Conservation (phyloP, 2,797 vertebrate genomes). For the Muraenolepis orangiensis region DNA sequence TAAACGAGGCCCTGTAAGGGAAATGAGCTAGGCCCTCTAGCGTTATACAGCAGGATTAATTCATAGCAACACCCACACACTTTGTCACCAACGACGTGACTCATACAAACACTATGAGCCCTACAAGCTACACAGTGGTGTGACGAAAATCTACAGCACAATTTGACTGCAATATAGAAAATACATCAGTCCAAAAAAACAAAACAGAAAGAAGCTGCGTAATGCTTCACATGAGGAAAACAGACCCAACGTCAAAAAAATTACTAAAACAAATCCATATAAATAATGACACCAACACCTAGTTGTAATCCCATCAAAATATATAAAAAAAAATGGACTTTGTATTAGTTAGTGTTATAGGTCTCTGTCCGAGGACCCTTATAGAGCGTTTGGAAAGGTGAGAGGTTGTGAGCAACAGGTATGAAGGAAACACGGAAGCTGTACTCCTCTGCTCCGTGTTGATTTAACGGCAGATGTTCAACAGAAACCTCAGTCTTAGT, state of each 20-base stretch:
- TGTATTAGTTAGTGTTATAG: background rate
- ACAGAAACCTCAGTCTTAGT: constrained; percentile 2
- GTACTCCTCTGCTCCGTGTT: constrained; percentile 14
- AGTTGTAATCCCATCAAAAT: constrained; percentile 16
- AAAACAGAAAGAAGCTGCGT: constrained; percentile 47
- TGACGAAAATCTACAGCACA: constrained; percentile 20
- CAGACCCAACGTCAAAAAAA: constrained; percentile 39
- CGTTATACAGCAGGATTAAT: constrained; percentile 37
- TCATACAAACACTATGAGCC: background rate
- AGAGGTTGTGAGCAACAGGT: constrained; percentile 6
- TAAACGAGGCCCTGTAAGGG: background rate
- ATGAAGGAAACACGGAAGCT: constrained; percentile 30
- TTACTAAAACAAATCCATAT: constrained; percentile 34
- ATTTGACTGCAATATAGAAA: constrained; percentile 2
- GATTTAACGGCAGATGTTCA: background rate
- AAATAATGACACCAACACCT: constrained; percentile 39
- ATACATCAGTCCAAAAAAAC: constrained; percentile 17
- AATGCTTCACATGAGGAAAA: constrained; percentile 15
- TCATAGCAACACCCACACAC: constrained; percentile 13
- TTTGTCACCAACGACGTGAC: constrained; percentile 1
- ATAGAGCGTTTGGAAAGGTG: background rate
- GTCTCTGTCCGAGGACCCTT: too few relatives aligned
- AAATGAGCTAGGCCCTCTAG: background rate
- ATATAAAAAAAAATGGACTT: constrained; percentile 5
- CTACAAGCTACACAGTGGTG: constrained; percentile 10